Conservation (phyloP, 1,140 invertebrate species). For the Sycophila sp. region DNA sequence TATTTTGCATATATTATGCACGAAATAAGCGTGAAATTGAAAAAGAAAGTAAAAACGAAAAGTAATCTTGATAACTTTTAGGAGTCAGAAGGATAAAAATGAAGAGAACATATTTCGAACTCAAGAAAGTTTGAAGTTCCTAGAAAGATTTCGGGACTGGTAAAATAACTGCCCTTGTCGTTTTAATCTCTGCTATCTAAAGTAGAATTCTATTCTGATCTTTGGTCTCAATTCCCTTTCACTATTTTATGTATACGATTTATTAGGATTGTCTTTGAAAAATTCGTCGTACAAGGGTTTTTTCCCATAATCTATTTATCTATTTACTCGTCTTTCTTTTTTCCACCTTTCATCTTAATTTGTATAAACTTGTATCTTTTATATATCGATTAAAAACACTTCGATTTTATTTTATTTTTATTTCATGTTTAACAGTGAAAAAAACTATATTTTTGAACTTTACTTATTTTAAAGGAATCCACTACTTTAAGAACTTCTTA, state of each 20-base stretch:
- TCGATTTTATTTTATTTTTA: too few species aligned
- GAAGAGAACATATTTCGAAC: neutral
- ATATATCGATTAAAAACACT: too few species aligned
- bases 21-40: too few species aligned
- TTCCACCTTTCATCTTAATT: neutral
- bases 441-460: too few species aligned
- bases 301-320: neutral
- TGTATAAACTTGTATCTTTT: too few species aligned
- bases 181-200: conserved; percentile 39
- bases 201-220: conserved; percentile 8
- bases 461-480: too few species aligned
- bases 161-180: conserved; percentile 41
- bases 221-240: neutral
- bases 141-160: conserved; percentile 31
- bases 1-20: too few species aligned
- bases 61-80: too few species aligned
- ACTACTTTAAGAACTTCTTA: too few species aligned
- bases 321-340: neutral
- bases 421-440: too few species aligned
- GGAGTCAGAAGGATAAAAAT: conserved; percentile 10
- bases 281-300: conserved; percentile 19
- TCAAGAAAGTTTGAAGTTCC: conserved; percentile 29
- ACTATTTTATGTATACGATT: too few species aligned
- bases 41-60: too few species aligned
- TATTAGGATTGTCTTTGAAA: conserved; percentile 17